Evolutionary conservation across 2,113 vertebrate genomes (phyloP).

Genomic region (Thryonomys swinderianus): DNA sequence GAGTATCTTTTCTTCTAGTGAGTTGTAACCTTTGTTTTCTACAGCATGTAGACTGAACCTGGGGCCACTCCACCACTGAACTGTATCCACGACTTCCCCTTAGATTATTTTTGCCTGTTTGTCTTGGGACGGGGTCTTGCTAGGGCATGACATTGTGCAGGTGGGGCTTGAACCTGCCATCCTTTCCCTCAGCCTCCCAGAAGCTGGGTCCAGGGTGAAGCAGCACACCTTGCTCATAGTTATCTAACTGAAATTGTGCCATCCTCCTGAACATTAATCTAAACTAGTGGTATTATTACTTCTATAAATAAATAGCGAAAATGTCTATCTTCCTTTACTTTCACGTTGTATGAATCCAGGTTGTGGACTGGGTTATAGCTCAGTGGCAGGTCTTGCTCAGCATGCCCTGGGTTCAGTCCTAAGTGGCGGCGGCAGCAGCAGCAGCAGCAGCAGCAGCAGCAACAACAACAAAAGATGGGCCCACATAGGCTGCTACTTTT

Average conservation of each 20-base stretch:
- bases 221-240: neutral
- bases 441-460: too few species aligned
- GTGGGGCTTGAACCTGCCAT: neutral
- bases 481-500: neutral
- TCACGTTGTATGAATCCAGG: neutral
- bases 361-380: neutral
- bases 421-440: neutral
- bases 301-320: neutral
- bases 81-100: neutral
- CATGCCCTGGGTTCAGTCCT: neutral
- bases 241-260: neutral
- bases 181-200: neutral
- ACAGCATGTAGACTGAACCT: neutral
- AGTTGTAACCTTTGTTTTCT: neutral
- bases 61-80: neutral
- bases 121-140: neutral
- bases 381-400: too few species aligned
- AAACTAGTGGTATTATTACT: neutral
- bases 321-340: neutral
- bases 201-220: neutral
- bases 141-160: neutral
- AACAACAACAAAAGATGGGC: neutral
- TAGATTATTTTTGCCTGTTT: neutral
- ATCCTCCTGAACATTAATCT: constrained; percentile 31
- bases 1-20: neutral